These are phyloP conservation scores for Cygnus olor DNA, from an alignment of 2,797 vertebrate species.

Conservation along the genomic window DNA sequence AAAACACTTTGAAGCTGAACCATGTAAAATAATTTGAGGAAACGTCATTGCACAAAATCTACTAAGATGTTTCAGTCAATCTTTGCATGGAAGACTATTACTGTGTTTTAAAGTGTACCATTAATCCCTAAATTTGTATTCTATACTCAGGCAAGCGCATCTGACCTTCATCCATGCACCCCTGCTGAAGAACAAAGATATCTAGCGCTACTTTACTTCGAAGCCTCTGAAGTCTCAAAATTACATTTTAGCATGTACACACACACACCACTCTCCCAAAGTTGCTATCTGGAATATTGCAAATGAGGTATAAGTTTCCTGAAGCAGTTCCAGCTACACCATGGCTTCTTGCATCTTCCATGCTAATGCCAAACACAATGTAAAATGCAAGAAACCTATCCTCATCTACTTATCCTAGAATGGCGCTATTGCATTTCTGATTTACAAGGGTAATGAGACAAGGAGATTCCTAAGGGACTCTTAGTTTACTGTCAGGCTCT, in stretches of 20 bases:
- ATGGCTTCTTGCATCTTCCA: neutral
- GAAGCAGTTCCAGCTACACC: neutral
- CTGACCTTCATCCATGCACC: neutral
- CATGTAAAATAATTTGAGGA: neutral
- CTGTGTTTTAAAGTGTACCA: neutral
- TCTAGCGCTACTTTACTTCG: neutral
- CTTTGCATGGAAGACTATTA: neutral
- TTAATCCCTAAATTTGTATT: neutral
- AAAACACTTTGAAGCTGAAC: neutral
- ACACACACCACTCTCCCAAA: neutral
- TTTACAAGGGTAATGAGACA: constrained; percentile 78
- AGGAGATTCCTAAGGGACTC: constrained; percentile 76
- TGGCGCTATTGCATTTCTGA: constrained; percentile 80
- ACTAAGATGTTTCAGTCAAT: neutral
- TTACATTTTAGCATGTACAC: neutral
- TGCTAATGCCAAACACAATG: neutral
- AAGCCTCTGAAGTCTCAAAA: neutral
- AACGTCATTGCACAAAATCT: neutral
- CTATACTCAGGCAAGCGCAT: neutral
- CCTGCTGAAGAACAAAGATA: neutral
- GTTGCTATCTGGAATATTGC: neutral
- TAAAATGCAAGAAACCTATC: constrained; percentile 60
- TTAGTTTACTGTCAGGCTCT: constrained; percentile 73
- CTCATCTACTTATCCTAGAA: constrained; percentile 81
- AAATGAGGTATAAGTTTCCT: neutral